phyloP scores from a whole-genome alignment of 2,888 invertebrate genomes.

The Ditylenchus weischeri region DNA sequence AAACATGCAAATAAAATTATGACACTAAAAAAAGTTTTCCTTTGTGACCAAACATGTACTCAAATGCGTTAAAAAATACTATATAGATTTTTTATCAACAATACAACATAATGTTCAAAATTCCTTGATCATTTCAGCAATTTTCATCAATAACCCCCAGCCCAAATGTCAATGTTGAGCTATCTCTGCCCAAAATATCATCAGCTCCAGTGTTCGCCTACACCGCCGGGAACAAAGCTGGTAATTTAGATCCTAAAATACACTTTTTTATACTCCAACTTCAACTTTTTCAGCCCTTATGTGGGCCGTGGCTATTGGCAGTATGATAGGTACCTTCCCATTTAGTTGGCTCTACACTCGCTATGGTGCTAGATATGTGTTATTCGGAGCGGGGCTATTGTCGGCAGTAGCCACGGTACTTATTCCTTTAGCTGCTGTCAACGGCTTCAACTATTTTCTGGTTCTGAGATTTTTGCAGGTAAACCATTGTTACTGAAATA shows the following conservation, averaged over 20 bases:
- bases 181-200: too few relatives aligned
- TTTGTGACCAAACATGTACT: too few relatives aligned
- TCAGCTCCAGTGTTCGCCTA: constrained; percentile 10
- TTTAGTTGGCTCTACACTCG: constrained; percentile 44
- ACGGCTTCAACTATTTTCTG: constrained; percentile 19
- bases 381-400: constrained; percentile 16
- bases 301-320: constrained; percentile 49
- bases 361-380: constrained; percentile 42
- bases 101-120: too few relatives aligned
- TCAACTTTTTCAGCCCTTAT: constrained; percentile 28
- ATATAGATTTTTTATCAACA: too few relatives aligned
- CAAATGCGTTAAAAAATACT: too few relatives aligned
- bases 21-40: too few relatives aligned
- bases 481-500: background rate
- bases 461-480: constrained; percentile 25
- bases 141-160: too few relatives aligned
- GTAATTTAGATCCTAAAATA: background rate
- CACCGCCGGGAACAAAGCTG: background rate
- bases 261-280: background rate
- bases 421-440: constrained; percentile 22
- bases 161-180: too few relatives aligned
- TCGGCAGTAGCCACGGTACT: constrained; percentile 23
- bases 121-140: too few relatives aligned
- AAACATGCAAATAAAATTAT: too few relatives aligned
- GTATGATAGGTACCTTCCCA: constrained; percentile 48